These are phyloP conservation scores for Sinella curviseta DNA, from an alignment of 1,140 invertebrate genomes.

Conservation along the genomic window DNA sequence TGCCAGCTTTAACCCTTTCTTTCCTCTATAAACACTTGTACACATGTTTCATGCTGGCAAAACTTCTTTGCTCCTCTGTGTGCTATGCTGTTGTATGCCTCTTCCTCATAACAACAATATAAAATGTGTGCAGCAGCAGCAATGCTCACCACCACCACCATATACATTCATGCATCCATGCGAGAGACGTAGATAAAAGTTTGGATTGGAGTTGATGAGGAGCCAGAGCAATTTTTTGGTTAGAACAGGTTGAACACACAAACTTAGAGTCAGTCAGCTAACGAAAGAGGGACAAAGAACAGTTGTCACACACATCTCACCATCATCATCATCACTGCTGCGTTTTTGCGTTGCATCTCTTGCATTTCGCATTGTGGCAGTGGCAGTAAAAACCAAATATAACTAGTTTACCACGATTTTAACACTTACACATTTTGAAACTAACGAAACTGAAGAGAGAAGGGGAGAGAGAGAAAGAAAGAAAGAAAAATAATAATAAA, in stretches of 20 bases:
- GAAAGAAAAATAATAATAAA: no score
- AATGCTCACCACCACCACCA: no score
- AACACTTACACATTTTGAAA: background rate
- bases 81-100: no score
- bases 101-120: no score
- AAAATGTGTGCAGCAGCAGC: no score
- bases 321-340: background rate
- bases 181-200: background rate
- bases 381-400: background rate
- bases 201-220: no score
- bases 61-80: no score
- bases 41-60: no score
- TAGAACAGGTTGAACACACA: constrained; percentile 6
- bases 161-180: background rate
- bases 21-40: no score
- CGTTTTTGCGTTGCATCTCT: background rate
- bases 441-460: background rate
- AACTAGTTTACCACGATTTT: no score
- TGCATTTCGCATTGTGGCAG: background rate
- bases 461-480: background rate
- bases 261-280: constrained; percentile 1
- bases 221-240: background rate
- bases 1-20: no score
- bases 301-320: background rate
- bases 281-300: constrained; percentile 9